Base-by-base conservation (phyloP, 1,140 invertebrate genomes). In the Globodera rostochiensis region DNA sequence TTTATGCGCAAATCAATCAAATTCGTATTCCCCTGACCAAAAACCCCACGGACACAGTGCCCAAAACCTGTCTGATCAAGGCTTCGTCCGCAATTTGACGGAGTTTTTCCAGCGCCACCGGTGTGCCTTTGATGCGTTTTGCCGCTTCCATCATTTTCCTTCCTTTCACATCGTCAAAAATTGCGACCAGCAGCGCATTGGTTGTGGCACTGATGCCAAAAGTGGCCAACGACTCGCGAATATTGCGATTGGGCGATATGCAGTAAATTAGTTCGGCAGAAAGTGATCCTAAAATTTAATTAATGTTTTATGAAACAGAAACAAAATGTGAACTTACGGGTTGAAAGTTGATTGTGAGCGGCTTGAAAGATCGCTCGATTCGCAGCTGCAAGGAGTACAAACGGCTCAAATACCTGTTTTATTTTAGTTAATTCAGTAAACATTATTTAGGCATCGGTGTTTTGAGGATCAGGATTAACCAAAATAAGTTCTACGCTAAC, bases 311-410 rank as follows among this genome's bases (percentile, higher is more conserved):
- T 9, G 11, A 9, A 53, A 53, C 1, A 53, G 4, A 53, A 53
- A 53, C 7, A 53, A 53, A 53, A 53, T 13, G 7, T 53, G 50
- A 5, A 53, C 5, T 13, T 64, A 64, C 87, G 66, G 13, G 86
- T 88, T 45, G 70, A 85, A 83, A 88, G 85, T 66, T 86, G 80
- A 64, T 88, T 88, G 77, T 88, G 87, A 66, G 87, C 88, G 6
- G 87, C 83, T 82, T 88, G 87, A 79, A 88, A 86, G 49, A 88
- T 76, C 19, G 87, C 86, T 36, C 88, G 86, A 80, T 88, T 88
- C 36, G 87, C 87, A 9, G 87, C 88, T 13, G 88, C 87, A 9
- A 88, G 79, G 21, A 88, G 78, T 50, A 88, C 79, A 79, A 89
- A 88, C 9, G 87, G 87, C 69, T 88, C 87, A 9, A 85, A 67